These are phyloP conservation scores for Python bivittatus DNA, from an alignment of 2,113 vertebrate genomes.

Conservation along the genomic window DNA sequence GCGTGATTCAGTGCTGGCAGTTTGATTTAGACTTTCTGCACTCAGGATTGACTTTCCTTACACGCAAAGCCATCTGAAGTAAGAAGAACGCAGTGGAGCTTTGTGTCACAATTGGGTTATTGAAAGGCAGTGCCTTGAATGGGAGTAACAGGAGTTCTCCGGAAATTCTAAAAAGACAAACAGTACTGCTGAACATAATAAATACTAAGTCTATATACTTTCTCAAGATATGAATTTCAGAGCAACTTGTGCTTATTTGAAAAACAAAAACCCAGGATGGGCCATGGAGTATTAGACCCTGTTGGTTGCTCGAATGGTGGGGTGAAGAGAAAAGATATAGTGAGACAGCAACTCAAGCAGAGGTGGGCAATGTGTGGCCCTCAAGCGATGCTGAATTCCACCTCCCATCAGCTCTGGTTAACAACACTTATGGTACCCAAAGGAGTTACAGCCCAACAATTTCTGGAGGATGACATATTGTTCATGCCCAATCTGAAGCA, in stretches of 20 bases:
- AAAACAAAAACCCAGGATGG: neutral
- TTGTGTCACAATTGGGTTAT: slow-evolving; percentile 9
- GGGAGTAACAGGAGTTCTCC: neutral
- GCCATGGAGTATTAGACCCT: neutral
- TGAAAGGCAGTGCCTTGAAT: slow-evolving; percentile 38
- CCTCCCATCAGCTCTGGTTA: neutral
- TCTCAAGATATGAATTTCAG: neutral
- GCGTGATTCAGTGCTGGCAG: neutral
- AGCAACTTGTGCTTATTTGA: neutral
- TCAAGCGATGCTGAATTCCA: neutral
- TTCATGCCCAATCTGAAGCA: neutral
- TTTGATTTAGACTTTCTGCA: neutral
- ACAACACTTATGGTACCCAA: too few relatives aligned
- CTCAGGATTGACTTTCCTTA: neutral
- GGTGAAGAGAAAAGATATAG: neutral
- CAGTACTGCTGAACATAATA: rapidly evolving
- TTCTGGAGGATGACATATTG: neutral
- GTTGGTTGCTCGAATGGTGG: neutral
- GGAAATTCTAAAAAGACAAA: neutral
- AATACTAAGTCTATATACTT: neutral
- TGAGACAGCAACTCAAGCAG: neutral
- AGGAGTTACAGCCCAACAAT: too few relatives aligned
- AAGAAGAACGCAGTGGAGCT: neutral
- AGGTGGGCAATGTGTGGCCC: neutral
- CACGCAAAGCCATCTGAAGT: neutral